These are phyloP conservation scores for Scomberomorus guttatus DNA, from an alignment of 2,797 vertebrate species.

Conservation along the genomic window DNA sequence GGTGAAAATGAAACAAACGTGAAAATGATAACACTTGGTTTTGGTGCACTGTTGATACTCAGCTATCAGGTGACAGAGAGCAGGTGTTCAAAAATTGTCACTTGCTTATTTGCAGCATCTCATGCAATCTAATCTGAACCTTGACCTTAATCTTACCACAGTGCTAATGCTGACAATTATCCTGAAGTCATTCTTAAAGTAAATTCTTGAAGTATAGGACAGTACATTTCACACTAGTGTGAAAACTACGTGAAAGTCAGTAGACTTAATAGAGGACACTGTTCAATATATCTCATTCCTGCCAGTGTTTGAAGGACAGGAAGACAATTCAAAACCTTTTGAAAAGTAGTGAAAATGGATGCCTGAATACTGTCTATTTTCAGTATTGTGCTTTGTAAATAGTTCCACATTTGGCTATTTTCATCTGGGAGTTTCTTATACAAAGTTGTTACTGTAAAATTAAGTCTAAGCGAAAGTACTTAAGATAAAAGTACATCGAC, in stretches of 20 bases:
- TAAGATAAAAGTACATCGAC: neutral
- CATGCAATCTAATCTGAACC: neutral
- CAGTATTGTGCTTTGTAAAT: no score
- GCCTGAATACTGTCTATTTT: no score
- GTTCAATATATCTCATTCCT: neutral
- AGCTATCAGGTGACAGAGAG: neutral
- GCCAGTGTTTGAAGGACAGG: neutral
- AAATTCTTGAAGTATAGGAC: neutral
- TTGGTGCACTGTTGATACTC: neutral
- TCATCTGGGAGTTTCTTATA: neutral
- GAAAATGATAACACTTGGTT: neutral
- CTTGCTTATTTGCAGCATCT: neutral
- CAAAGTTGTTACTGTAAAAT: neutral
- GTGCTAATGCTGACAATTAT: neutral
- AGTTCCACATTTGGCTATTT: neutral
- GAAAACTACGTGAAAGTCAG: neutral
- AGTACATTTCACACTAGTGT: neutral
- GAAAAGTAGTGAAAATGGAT: no score
- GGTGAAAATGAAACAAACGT: neutral
- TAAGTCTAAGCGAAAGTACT: neutral
- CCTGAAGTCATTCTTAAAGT: neutral
- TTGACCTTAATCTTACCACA: neutral
- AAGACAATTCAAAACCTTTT: neutral
- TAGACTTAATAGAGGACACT: neutral
- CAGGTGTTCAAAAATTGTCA: neutral